phyloP scores from a whole-genome alignment of 2,888 invertebrate genomes.

The Tryphoninae sp. region DNA sequence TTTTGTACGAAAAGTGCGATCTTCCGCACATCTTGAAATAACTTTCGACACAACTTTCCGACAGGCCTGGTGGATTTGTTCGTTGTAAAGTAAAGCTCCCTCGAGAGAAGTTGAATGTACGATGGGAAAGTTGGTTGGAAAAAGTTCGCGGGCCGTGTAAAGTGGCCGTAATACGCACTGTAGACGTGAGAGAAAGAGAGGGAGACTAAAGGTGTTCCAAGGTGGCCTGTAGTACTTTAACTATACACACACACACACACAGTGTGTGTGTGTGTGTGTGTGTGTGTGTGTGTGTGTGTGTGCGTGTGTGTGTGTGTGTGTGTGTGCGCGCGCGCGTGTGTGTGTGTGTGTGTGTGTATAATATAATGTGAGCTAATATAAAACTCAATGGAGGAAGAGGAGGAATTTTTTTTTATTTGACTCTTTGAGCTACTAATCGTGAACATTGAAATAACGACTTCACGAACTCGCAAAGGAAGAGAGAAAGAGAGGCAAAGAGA shows the following conservation, averaged over 20 bases:
- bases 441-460: conserved; percentile 43
- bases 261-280: too few species aligned
- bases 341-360: background rate
- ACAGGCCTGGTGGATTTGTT: conserved; percentile 40
- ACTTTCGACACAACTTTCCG: conserved; percentile 39
- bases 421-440: conserved; percentile 37
- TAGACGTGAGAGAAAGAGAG: conserved; percentile 20
- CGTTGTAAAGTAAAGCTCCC: conserved; percentile 48
- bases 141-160: conserved; percentile 54
- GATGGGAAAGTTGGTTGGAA: conserved; percentile 49
- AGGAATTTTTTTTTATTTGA: conserved; percentile 27
- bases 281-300: background rate
- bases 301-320: background rate
- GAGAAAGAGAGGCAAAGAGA: background rate
- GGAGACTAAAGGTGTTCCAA: conserved; percentile 28
- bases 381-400: conserved; percentile 4
- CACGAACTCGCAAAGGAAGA: conserved; percentile 2
- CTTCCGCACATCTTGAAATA: conserved; percentile 40
- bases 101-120: conserved; percentile 51
- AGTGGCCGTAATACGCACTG: conserved; percentile 56
- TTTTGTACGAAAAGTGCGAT: conserved; percentile 2
- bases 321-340: background rate
- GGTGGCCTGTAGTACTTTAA: background rate
- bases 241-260: too few species aligned
- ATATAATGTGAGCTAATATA: background rate